Conservation (phyloP, 1,140 invertebrate genomes). For the Bombus fervidus region DNA sequence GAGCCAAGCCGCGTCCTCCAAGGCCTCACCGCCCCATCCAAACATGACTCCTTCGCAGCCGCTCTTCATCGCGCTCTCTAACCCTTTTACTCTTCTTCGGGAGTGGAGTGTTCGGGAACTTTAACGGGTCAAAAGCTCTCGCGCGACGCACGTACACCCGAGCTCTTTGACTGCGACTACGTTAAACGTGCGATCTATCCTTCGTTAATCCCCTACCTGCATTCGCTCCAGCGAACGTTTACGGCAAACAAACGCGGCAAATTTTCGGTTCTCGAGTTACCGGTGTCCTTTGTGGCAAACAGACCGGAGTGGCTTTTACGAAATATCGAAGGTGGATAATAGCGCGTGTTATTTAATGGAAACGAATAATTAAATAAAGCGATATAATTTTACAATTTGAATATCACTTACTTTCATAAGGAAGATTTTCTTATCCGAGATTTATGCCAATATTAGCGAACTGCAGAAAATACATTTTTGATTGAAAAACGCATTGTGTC, state of each 20-base stretch:
- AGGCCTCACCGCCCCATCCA: conserved; percentile 36
- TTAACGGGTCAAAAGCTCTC: conserved; percentile 62
- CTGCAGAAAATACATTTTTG: neutral
- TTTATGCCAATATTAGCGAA: neutral
- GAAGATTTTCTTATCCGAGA: neutral
- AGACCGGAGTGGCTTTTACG: too few species aligned
- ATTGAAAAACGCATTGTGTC: neutral
- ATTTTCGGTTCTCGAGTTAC: neutral
- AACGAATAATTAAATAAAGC: neutral
- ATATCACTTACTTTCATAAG: too few species aligned
- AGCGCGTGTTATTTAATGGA: too few species aligned
- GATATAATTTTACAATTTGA: neutral
- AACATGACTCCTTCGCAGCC: conserved; percentile 23
- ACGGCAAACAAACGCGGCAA: neutral
- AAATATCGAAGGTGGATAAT: too few species aligned
- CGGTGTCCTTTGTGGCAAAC: neutral
- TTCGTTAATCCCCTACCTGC: neutral
- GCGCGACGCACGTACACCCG: neutral
- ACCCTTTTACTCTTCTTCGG: conserved; percentile 16
- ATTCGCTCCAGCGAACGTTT: neutral
- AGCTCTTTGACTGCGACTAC: conserved; percentile 7
- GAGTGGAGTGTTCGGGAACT: conserved; percentile 46
- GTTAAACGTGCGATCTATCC: conserved; percentile 12
- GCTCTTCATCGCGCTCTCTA: conserved; percentile 10
- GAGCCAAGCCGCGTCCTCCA: conserved; percentile 25